phyloP scores from a whole-genome alignment of 1,140 invertebrate genomes.

The Cephus cinctus region DNA sequence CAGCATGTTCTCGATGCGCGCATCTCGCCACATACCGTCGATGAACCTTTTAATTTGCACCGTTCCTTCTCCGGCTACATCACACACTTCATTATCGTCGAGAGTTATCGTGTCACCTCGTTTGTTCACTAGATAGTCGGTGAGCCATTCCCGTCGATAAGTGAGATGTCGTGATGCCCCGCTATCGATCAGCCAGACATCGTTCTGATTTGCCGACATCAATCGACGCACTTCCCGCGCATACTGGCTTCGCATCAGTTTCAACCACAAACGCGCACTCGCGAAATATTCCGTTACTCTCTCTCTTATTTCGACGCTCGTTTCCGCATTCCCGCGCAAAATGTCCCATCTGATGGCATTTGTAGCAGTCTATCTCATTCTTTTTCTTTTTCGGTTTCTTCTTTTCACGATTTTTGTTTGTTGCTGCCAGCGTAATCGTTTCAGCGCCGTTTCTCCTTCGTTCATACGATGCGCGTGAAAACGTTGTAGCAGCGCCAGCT shows the following conservation, averaged over 20 bases:
- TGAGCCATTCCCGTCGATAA: conserved; percentile 5
- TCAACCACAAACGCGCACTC: neutral
- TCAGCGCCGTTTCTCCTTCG: conserved; percentile 2
- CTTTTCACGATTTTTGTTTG: conserved; percentile 1
- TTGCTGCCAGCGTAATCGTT: conserved; percentile 3
- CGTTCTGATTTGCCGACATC: neutral
- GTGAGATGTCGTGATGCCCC: conserved; percentile 5
- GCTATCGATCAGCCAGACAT: conserved; percentile 1
- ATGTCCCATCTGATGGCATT: conserved; percentile 2
- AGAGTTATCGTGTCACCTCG: conserved; percentile 1
- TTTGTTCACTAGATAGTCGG: conserved; percentile 1
- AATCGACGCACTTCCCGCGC: neutral
- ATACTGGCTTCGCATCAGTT: neutral
- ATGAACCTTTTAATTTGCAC: neutral
- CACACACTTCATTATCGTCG: neutral
- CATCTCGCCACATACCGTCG: conserved; percentile 5
- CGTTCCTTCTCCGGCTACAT: conserved; percentile 2
- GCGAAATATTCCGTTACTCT: neutral
- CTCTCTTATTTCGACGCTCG: conserved; percentile 2
- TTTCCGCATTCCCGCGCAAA: neutral
- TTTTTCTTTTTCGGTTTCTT: conserved; percentile 2
- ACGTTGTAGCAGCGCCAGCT: conserved; percentile 1
- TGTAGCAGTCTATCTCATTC: conserved; percentile 1
- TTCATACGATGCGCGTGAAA: conserved; percentile 6
- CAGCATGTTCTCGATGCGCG: conserved; percentile 4